Evolutionary conservation across 2,797 vertebrate species (phyloP), one percentile per base, ranked within the genome.

Genomic region (Periparus ater): DNA sequence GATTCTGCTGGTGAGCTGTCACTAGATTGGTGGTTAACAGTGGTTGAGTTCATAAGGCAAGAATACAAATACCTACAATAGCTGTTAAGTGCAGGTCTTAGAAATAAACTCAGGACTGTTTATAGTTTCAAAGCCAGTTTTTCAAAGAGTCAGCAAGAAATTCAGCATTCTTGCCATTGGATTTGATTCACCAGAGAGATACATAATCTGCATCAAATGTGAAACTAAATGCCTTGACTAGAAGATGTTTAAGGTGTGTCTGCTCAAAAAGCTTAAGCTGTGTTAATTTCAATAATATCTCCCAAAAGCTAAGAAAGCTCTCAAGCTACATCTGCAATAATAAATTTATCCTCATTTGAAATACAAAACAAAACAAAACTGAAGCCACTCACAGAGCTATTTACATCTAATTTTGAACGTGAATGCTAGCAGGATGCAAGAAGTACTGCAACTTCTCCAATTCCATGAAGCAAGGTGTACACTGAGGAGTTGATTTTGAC

Each of bases 181-280:
- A 61, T 76, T 91, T 71, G 70, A 73, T 76, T 94, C 62, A 53
- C 18, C 23, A 42, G 78, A 80, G 55, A 87, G 38, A 61, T 21
- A 34, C 1, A 6, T 50, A 47, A 80, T 82, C 62, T 71, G 44
- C 58, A 58, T 76, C 76, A 78, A 72, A 42, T 55, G n/a, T 36
- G 62, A 75, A 89, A 75, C 50, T 55, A 60, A 92, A 78, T 72
- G 47, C n/a, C 40, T 89, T 58, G 50, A 62, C 66, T 66, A 22
- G 51, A 40, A 78, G 29, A n/a, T 68, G 26, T 66, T 92, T 78
- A 65, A 84, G 79, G 88, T 90, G 26, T 87, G 83, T 81, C 66
- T 78, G 53, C 76, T 95, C 94, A 72, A 83, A 91, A 89, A 86
- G 40, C 66, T 88, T 88, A 84, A 84, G 50, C 66, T 78, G 18